These are phyloP conservation scores for Coelopa pilipes DNA, from an alignment of 2,888 invertebrate species.

Conservation along the genomic window DNA sequence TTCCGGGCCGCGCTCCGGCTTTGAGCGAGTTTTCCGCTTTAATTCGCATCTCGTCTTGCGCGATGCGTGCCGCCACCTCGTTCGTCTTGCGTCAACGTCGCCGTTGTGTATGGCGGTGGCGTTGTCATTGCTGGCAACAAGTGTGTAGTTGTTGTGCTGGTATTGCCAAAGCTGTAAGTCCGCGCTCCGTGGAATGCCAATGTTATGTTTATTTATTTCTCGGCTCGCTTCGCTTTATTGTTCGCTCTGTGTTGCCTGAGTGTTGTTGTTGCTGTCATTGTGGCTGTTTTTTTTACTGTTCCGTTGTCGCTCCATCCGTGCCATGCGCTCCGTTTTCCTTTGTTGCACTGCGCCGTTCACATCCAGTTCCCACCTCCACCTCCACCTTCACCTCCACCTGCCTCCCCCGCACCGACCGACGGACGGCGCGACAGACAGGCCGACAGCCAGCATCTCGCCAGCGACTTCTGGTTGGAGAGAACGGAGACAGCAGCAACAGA, in stretches of 20 bases:
- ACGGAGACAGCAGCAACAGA: not conserved
- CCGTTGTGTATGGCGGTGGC: too few relatives aligned
- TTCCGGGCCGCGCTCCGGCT: not conserved
- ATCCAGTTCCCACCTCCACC: too few relatives aligned
- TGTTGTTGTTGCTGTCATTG: not conserved
- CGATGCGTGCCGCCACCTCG: too few relatives aligned
- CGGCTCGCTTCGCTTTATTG: not conserved
- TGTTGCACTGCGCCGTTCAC: too few relatives aligned
- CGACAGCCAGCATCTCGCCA: too few relatives aligned
- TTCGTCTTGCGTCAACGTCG: too few relatives aligned
- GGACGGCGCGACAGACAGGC: too few relatives aligned
- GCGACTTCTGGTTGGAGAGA: not conserved
- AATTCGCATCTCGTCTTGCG: too few relatives aligned
- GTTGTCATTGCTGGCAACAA: too few relatives aligned
- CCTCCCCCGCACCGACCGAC: too few relatives aligned
- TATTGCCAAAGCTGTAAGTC: not conserved
- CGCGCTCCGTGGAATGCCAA: not conserved
- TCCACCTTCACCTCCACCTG: too few relatives aligned
- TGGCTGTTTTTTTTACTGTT: not conserved
- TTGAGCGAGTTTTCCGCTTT: not conserved
- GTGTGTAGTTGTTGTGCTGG: not conserved
- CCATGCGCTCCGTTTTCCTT: conserved; percentile 1
- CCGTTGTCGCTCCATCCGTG: not conserved
- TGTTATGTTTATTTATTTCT: not conserved
- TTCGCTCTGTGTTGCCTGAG: not conserved